Evolutionary conservation across 35 echinoderm and acorn worm genomes (phyloP), one percentile per base, ranked within the genome.

Genomic region (Ophioderma brevispina): DNA sequence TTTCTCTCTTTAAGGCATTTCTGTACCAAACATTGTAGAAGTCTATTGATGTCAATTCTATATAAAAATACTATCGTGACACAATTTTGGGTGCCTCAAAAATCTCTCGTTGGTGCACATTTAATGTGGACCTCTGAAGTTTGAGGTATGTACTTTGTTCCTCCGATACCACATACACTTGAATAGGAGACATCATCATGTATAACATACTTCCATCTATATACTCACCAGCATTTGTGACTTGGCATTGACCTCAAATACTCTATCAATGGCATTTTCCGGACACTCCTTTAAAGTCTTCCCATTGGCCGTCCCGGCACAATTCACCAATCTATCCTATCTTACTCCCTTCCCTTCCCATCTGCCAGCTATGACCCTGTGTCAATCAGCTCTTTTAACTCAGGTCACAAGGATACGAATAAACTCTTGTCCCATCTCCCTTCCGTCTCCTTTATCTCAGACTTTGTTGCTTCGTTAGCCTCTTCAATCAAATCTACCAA

Each of bases 171-270:
- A n/a, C n/a, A n/a, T n/a, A n/a, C n/a, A n/a, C n/a, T n/a, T n/a
- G n/a, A n/a, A n/a, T n/a, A n/a, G n/a, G n/a, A n/a, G n/a, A n/a
- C n/a, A n/a, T n/a, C n/a, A n/a, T n/a, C n/a, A n/a, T n/a, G n/a
- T n/a, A n/a, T n/a, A n/a, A n/a, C n/a, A n/a, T n/a, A n/a, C n/a
- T n/a, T n/a, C n/a, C n/a, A n/a, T 0, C n/a, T 28, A 38, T 82
- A 18, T 79, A 4, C 86, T 37, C 93, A 98, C 96, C 96, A 93
- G 95, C 70, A 98, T 92, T 75, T 94, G 92, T 15, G 96, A 93
- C 91, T 95, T 95, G 31, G 87, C 92, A 46, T 98, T 98, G 28
- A 98, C 90, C 70, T 98, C 93, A 75, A 98, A 90, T 6, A 94
- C 90, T 85, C 90, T 95, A 36, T 95, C 93, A 35, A 98, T 88